Evolutionary conservation across 2,113 vertebrate genomes (phyloP), one percentile per base, ranked within the genome.

Genomic region (Mobula hypostoma): DNA sequence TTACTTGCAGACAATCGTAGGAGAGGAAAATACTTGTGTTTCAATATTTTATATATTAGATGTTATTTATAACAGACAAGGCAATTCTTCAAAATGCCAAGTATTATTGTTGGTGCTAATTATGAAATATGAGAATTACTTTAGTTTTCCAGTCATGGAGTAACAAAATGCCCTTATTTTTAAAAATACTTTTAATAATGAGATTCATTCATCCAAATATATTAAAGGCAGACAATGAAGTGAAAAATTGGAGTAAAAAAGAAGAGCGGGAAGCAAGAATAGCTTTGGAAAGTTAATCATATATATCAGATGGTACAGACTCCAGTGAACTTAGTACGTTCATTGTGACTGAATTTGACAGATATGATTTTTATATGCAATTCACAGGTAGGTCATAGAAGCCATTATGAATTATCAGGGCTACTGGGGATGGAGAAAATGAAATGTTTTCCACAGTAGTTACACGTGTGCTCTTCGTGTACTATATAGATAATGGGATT

Each of bases 391-490:
- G 95, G 96, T 96, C 96, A 95, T 94, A 95, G 95, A 93, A 80
- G 95, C 94, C 95, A 95, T 94, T 29, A 94, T 19, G 95, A 95
- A 96, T 97, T 96, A 96, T 94, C 1, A 61, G 70, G 9, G 76
- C 95, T 7, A 93, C 94, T 0, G 0, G 94, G 80, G 94, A 94
- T 11, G 36, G 70, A 15, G 19, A 94, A 95, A 36, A 78, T 29
- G 2, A 95, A 48, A 94, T 94, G 11, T 95, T 96, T 96, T 96
- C 95, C 95, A 94, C 95, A 96, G 94, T 94, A 94, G 68, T 95
- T 94, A 95, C 96, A 96, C 95, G 96, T 95, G 95, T 95, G 96
- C 95, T 95, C 95, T 94, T 94, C 94, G 94, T 95, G 95, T 96
- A 95, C 95, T 94, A 94, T 72, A 94, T 93, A 32, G 66, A 80